Evolutionary conservation across 2,113 vertebrate genomes (phyloP), one percentile per base, ranked within the genome.

Genomic region (Bostrychus sinensis): DNA sequence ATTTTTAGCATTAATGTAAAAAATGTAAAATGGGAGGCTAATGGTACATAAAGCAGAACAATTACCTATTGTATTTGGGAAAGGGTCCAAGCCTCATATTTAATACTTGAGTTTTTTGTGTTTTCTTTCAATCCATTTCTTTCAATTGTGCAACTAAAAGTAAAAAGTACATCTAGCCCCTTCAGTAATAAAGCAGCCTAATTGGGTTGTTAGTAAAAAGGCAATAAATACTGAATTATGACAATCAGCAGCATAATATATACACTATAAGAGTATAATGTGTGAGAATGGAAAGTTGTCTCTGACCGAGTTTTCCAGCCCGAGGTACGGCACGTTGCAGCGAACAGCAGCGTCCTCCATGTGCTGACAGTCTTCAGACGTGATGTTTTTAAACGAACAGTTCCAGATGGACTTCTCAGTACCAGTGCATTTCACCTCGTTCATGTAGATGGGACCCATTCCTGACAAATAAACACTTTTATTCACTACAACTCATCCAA

Each of bases 311-410:
- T 89, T 92, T 72, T 98, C 97, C 3, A 91, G 89, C 62, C 92
- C 96, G 90, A 95, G 94, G 90, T 96, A 93, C 28, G 97, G 97
- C 17, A 93, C 41, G 82, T 96, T 96, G 89, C 97, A 98, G 77
- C 93, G 93, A 9, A 98, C 86, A 0, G 85, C 93, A 0, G 94
- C 96, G 0, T 98, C 97, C 83, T 96, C 96, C 0, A 84, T 60
- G 65, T 99, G 97, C 48, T 94, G 89, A 71, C 97, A 99, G 89
- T 94, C 93, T 79, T 98, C 95, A 3, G 91, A 84, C 0, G 97
- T 95, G 88, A 96, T 95, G 91, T 98, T 98, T 70, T 92, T 96
- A 83, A 89, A 93, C 1, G 89, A 90, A 20, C 97, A 99, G 71
- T 78, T 93, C 94, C 94, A 96, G 11, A 99, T 89, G 42, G 95